Percentiles rank a stretch among this genome's conserved stretches.
These are phyloP conservation scores for Trachythela sp. DNA, from an alignment of 64 coral and sea anemone genomes.

Conservation along the genomic window DNA sequence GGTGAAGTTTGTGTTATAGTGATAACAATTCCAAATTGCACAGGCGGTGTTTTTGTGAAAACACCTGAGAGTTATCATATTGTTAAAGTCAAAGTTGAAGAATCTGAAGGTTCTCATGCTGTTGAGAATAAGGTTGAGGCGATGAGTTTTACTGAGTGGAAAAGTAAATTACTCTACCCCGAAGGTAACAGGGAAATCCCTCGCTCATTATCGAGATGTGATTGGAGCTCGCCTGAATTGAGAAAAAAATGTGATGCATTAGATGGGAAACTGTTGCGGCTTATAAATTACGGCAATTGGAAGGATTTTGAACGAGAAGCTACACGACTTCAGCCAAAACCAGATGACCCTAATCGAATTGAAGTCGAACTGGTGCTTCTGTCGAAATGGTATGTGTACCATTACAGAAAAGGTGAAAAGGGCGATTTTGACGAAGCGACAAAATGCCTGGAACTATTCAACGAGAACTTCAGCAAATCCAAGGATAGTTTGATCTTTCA, in stretches of 20 bases:
- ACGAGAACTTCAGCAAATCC: background rate
- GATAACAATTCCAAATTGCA: background rate
- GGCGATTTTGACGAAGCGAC: background rate
- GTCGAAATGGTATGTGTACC: conserved; percentile 9
- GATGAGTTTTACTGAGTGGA: conserved; percentile 12
- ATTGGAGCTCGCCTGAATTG: background rate
- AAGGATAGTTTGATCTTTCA: conserved; percentile 7
- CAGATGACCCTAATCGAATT: background rate
- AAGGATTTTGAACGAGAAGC: background rate
- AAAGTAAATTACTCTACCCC: background rate
- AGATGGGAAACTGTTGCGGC: background rate
- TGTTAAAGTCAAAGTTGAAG: background rate
- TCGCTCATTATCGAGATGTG: background rate
- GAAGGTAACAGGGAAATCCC: background rate
- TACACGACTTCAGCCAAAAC: background rate
- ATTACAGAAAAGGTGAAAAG: conserved; percentile 11
- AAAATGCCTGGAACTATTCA: background rate
- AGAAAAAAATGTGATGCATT: background rate
- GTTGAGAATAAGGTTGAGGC: conserved; percentile 9
- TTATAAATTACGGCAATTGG: background rate
- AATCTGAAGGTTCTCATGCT: conserved; percentile 16
- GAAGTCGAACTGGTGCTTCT: background rate
- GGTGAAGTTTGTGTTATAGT: background rate
- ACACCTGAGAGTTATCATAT: conserved; percentile 20
- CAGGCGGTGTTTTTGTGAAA: background rate